These are phyloP conservation scores for Melanostoma mellinum DNA, from an alignment of 2,888 invertebrate genomes.

Conservation along the genomic window DNA sequence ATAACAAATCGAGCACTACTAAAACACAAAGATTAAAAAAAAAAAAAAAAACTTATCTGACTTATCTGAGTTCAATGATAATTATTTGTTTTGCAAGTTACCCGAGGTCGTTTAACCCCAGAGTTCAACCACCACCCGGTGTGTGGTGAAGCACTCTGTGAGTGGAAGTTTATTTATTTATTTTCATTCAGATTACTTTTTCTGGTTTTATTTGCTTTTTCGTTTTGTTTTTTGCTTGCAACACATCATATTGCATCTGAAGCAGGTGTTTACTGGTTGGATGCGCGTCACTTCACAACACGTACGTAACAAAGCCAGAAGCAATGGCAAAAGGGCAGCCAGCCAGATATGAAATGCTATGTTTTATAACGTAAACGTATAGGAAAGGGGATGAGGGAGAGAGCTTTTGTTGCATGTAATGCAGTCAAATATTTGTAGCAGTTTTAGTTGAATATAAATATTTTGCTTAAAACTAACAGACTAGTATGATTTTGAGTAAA, in stretches of 20 bases:
- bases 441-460: too few relatives aligned
- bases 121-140: conserved; percentile 64
- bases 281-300: conserved; percentile 35
- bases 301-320: conserved; percentile 49
- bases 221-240: conserved; percentile 35
- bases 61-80: conserved; percentile 71
- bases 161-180: conserved; percentile 13
- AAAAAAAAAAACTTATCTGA: conserved; percentile 55
- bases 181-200: conserved; percentile 45
- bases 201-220: conserved; percentile 40
- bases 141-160: conserved; percentile 5
- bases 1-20: conserved; percentile 39
- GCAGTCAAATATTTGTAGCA: too few relatives aligned
- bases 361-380: background rate
- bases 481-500: too few relatives aligned
- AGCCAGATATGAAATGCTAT: conserved; percentile 7
- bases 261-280: conserved; percentile 70
- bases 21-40: conserved; percentile 8
- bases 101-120: conserved; percentile 73
- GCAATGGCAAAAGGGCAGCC: conserved; percentile 21
- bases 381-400: too few relatives aligned
- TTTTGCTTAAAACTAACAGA: too few relatives aligned
- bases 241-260: conserved; percentile 71
- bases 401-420: too few relatives aligned
- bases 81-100: conserved; percentile 72